Percentiles rank a stretch among this genome's conserved stretches.
phyloP scores from a whole-genome alignment of 2,113 vertebrate species.

The Aptenodytes forsteri region DNA sequence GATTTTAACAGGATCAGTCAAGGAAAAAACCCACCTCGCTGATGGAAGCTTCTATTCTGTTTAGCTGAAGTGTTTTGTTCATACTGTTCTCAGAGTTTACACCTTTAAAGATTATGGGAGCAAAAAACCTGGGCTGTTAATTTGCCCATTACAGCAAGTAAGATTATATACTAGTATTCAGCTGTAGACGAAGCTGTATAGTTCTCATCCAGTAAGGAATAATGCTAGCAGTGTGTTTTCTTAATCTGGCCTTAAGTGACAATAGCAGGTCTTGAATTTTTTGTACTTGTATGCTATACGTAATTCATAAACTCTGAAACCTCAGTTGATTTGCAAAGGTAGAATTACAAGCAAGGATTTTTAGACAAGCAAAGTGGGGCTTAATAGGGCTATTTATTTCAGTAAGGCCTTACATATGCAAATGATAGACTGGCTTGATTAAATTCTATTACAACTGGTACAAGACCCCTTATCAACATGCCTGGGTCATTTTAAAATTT shows the following conservation, averaged over 20 bases:
- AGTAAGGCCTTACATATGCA: background rate
- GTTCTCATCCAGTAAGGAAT: background rate
- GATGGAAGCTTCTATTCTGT: background rate
- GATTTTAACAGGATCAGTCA: background rate
- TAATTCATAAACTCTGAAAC: background rate
- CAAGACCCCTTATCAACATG: background rate
- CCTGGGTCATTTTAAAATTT: background rate
- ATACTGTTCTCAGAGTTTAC: background rate
- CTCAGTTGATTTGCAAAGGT: background rate
- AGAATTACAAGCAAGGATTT: background rate
- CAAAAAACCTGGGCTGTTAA: background rate
- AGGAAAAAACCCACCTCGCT: background rate
- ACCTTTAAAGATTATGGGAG: background rate
- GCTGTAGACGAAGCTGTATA: rapidly evolving
- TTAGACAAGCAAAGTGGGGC: background rate
- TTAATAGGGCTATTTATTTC: background rate
- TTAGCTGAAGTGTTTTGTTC: background rate
- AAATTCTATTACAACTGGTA: background rate
- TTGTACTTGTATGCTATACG: too few species aligned
- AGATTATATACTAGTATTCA: background rate
- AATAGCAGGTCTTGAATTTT: background rate
- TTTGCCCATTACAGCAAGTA: background rate
- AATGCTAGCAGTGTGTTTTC: background rate
- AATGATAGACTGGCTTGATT: background rate
- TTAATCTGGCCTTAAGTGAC: background rate